These are phyloP conservation scores for Sphenodon punctatus DNA, from an alignment of 2,797 vertebrate genomes.

Conservation along the genomic window DNA sequence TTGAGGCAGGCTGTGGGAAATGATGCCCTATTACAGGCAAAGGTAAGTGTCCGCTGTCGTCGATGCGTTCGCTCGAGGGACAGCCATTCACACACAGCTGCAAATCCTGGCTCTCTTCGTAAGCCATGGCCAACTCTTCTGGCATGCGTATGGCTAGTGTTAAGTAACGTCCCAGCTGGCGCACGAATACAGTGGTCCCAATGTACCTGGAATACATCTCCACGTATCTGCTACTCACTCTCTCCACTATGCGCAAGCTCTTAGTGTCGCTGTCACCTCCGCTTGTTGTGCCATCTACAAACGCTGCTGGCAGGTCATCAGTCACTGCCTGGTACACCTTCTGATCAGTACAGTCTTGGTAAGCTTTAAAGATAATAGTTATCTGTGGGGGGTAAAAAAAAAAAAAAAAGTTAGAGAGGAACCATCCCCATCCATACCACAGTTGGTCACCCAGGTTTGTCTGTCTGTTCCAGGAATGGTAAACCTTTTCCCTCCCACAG, in stretches of 20 bases:
- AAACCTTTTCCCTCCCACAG: too few relatives aligned
- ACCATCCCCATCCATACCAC: not conserved
- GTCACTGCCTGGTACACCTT: slow-evolving; percentile 96
- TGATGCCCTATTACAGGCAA: slow-evolving; percentile 74
- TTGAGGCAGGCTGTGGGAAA: slow-evolving; percentile 31
- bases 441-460: too few relatives aligned
- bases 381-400: slow-evolving; percentile 72
- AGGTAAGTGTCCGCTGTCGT: slow-evolving; percentile 80
- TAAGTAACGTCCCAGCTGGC: slow-evolving; percentile 92
- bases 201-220: slow-evolving; percentile 94
- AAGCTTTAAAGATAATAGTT: slow-evolving; percentile 96
- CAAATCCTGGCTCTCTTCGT: slow-evolving; percentile 91
- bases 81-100: slow-evolving; percentile 96
- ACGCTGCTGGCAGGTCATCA: slow-evolving; percentile 93
- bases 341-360: slow-evolving; percentile 92
- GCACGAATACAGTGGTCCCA: slow-evolving; percentile 90
- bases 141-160: slow-evolving; percentile 93
- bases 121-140: slow-evolving; percentile 86
- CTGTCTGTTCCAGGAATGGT: not conserved
- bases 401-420: not conserved
- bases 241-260: slow-evolving; percentile 89
- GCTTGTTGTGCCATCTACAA: slow-evolving; percentile 91
- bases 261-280: slow-evolving; percentile 85
- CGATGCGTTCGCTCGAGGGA: slow-evolving; percentile 89
- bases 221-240: slow-evolving; percentile 83